These are phyloP conservation scores for Stramonita haemastoma DNA, from an alignment of 2,888 invertebrate species.

Conservation along the genomic window DNA sequence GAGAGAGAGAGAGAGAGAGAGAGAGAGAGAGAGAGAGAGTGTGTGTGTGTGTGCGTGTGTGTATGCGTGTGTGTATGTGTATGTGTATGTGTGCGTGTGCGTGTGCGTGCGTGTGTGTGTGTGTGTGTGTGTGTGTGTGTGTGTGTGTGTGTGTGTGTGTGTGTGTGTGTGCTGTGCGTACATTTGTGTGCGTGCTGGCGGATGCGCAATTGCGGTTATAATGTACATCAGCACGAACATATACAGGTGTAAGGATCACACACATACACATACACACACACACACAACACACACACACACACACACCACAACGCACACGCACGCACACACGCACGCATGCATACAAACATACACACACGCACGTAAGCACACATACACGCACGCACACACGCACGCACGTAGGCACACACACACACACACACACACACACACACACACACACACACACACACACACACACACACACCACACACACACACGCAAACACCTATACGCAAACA, in stretches of 20 bases:
- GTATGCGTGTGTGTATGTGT: background rate
- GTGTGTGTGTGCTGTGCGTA: too few species aligned
- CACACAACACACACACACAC: slow-evolving; percentile 8
- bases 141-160: background rate
- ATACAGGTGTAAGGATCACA: background rate
- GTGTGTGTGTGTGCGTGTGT: background rate
- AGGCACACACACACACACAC: slow-evolving; percentile 4
- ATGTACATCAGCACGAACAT: background rate
- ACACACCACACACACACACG: background rate
- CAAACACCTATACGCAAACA: background rate
- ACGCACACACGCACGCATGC: background rate
- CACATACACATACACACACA: slow-evolving; percentile 22
- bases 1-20: too few species aligned
- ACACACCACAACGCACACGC: background rate
- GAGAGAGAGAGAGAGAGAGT: too few species aligned
- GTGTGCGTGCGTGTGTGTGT: background rate
- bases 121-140: background rate
- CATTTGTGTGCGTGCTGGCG: background rate
- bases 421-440: slow-evolving; percentile 4
- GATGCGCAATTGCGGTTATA: background rate
- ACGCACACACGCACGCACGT: background rate
- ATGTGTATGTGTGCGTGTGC: background rate
- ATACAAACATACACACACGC: background rate
- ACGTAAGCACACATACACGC: background rate
- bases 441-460: background rate